Conservation (phyloP, 2,888 invertebrate genomes). For the Eupithecia vulgata region DNA sequence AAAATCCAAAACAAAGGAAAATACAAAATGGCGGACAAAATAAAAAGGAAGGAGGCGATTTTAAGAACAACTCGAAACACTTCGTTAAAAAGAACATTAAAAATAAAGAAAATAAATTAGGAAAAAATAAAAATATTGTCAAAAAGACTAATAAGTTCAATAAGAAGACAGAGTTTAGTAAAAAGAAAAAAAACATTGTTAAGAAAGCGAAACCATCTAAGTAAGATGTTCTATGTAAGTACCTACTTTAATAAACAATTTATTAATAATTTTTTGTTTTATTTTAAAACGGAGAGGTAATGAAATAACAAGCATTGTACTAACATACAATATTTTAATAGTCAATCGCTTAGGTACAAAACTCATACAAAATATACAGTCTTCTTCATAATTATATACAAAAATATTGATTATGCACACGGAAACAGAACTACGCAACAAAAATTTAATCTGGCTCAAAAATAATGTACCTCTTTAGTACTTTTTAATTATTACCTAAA, state of each 20-base stretch:
- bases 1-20: slow-evolving; percentile 66
- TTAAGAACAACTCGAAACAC: slow-evolving; percentile 37
- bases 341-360: slow-evolving; percentile 42
- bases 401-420: slow-evolving; percentile 49
- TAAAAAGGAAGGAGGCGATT: slow-evolving; percentile 27
- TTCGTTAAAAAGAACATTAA: slow-evolving; percentile 44
- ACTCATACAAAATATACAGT: slow-evolving; percentile 80
- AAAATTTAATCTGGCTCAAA: background rate
- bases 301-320: background rate
- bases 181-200: slow-evolving; percentile 32
- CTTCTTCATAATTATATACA: slow-evolving; percentile 71
- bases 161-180: slow-evolving; percentile 38
- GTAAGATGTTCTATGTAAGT: slow-evolving; percentile 15
- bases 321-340: slow-evolving; percentile 25
- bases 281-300: background rate
- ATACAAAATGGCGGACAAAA: slow-evolving; percentile 49
- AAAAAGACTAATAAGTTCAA: slow-evolving; percentile 47
- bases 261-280: background rate
- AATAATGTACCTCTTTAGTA: background rate
- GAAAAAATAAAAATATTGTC: slow-evolving; percentile 47
- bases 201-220: slow-evolving; percentile 39
- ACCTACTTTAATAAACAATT: background rate
- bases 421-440: background rate
- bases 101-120: slow-evolving; percentile 18
- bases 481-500: background rate